phyloP scores from a whole-genome alignment of 2,113 vertebrate species.

The Manacus vitellinus region DNA sequence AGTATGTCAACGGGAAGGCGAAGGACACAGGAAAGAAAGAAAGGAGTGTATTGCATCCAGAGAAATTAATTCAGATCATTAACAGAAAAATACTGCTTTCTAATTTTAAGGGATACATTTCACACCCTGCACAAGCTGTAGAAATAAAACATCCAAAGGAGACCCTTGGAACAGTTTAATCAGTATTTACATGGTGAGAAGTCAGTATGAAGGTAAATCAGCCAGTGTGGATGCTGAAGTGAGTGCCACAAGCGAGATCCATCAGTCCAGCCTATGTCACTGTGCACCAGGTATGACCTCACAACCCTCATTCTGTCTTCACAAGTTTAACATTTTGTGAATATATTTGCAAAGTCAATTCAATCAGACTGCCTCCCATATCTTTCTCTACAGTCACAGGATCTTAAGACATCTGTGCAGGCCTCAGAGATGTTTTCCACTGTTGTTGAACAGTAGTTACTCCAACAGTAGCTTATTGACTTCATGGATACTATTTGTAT shows the following conservation, averaged over 20 bases:
- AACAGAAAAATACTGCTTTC: neutral
- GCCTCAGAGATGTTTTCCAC: neutral
- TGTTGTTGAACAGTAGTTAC: neutral
- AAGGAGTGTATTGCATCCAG: neutral
- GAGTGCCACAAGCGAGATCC: neutral
- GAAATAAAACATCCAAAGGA: neutral
- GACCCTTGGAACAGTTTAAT: neutral
- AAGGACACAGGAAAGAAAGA: neutral
- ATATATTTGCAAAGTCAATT: neutral
- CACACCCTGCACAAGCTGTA: neutral
- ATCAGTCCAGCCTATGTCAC: neutral
- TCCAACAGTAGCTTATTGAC: neutral
- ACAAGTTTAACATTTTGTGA: neutral
- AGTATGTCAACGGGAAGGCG: neutral
- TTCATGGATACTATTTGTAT: rapidly evolving
- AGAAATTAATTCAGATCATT: neutral
- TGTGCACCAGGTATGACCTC: neutral
- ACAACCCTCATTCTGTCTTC: neutral
- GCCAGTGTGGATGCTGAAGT: rapidly evolving
- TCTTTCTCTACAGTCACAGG: neutral
- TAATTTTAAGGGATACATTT: neutral
- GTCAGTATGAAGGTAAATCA: neutral
- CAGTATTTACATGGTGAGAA: neutral
- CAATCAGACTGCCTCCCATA: neutral
- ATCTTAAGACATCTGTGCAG: neutral